Conservation (phyloP, 2,888 invertebrate genomes). For the Charanyca ferruginea region DNA sequence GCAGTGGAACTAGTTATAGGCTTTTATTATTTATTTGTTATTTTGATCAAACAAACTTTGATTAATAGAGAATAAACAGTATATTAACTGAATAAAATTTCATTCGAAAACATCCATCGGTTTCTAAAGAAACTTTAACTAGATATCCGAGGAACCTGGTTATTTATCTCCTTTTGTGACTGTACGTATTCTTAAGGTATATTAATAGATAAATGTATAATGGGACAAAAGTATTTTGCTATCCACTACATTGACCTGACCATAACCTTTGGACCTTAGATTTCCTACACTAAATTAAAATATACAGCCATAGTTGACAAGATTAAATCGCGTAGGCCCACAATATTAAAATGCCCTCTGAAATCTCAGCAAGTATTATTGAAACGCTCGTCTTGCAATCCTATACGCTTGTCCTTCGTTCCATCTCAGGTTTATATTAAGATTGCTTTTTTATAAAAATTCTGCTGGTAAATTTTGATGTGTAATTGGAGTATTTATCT, state of each 20-base stretch:
- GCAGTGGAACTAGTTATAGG: no score
- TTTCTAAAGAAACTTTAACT: no score
- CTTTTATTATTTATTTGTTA: no score
- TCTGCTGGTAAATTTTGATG: conserved; percentile 23
- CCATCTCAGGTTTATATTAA: conserved; percentile 55
- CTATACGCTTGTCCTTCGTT: conserved; percentile 53
- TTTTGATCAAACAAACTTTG: no score
- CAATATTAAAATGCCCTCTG: conserved; percentile 42
- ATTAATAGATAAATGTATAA: no score
- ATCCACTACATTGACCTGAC: conserved; percentile 5
- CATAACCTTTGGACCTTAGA: neutral
- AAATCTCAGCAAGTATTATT: conserved; percentile 42
- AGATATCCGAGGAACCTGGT: no score
- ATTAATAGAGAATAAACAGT: no score
- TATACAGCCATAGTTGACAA: conserved; percentile 7
- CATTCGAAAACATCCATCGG: no score
- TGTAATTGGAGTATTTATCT: conserved; percentile 25
- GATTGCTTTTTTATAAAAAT: conserved; percentile 13
- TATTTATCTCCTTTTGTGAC: no score
- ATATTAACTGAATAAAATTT: no score
- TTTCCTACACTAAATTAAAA: conserved; percentile 24
- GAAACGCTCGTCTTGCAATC: conserved; percentile 44
- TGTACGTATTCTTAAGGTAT: no score
- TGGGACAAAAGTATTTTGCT: no score
- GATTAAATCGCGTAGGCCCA: conserved; percentile 31